These are phyloP conservation scores for Rhingia campestris DNA, from an alignment of 2,888 invertebrate genomes.

Conservation along the genomic window DNA sequence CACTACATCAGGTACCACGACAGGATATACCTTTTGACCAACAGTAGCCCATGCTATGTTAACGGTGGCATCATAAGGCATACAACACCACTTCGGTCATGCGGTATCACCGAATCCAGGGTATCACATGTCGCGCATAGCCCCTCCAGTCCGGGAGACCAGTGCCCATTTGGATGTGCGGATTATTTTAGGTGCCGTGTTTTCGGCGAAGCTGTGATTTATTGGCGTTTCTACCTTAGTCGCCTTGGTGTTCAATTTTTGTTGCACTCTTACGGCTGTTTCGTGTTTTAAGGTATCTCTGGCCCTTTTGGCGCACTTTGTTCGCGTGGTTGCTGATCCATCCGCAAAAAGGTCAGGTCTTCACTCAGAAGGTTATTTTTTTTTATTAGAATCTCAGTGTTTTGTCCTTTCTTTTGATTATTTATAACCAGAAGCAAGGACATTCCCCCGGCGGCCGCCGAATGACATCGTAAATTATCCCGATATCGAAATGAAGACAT, in stretches of 20 bases:
- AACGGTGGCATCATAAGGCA: conserved; percentile 51
- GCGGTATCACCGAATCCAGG: conserved; percentile 29
- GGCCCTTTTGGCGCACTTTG: conserved; percentile 56
- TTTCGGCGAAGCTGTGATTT: conserved; percentile 57
- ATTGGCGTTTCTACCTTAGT: conserved; percentile 33
- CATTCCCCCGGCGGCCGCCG: conserved; percentile 36
- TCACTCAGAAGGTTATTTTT: conserved; percentile 6
- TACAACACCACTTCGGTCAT: conserved; percentile 54
- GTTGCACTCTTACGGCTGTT: conserved; percentile 36
- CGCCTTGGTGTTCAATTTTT: conserved; percentile 8
- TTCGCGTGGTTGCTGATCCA: conserved; percentile 58
- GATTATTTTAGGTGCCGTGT: conserved; percentile 57
- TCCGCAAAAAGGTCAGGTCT: conserved; percentile 11
- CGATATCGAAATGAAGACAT: conserved; percentile 61
- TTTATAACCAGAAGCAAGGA: conserved; percentile 67
- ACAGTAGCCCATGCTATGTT: conserved; percentile 61
- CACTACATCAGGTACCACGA: conserved; percentile 12
- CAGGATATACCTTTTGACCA: conserved; percentile 43
- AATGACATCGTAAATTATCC: conserved; percentile 54
- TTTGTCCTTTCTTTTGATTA: conserved; percentile 13
- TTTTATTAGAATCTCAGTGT: conserved; percentile 7
- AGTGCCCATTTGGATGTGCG: conserved; percentile 32
- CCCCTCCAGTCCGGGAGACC: conserved; percentile 4
- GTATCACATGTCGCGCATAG: conserved; percentile 53
- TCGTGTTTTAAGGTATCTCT: conserved; percentile 26